Evolutionary conservation across 2,888 invertebrate species (phyloP).

Genomic region (Diploptera punctata): DNA sequence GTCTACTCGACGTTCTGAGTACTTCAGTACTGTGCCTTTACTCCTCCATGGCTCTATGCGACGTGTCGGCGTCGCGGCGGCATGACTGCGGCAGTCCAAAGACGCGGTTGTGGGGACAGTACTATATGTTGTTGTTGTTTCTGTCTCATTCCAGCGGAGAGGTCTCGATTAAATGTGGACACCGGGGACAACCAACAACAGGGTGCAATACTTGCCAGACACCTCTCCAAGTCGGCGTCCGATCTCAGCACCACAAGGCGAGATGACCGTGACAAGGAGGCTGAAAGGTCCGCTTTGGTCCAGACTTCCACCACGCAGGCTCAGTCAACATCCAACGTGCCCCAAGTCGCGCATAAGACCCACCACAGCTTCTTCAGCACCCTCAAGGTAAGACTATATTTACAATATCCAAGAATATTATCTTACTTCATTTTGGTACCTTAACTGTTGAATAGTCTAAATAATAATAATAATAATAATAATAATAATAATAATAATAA

Average conservation of each 20-base stretch:
- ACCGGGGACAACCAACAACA: conserved; percentile 24
- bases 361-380: conserved; percentile 85
- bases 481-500: too few relatives aligned
- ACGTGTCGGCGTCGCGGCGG: conserved; percentile 6
- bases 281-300: conserved; percentile 4
- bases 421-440: too few relatives aligned
- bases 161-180: conserved; percentile 47
- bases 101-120: neutral
- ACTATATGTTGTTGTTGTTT: conserved; percentile 19
- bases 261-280: conserved; percentile 29
- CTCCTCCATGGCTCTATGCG: too few relatives aligned
- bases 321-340: conserved; percentile 46
- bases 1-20: too few relatives aligned
- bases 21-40: too few relatives aligned
- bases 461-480: too few relatives aligned
- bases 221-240: conserved; percentile 82
- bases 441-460: too few relatives aligned
- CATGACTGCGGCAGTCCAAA: neutral
- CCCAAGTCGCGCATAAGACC: conserved; percentile 75
- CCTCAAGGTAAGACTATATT: conserved; percentile 73
- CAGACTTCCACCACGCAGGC: conserved; percentile 38
- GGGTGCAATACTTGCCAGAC: conserved; percentile 58
- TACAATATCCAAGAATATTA: too few relatives aligned
- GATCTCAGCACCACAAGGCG: conserved; percentile 64
- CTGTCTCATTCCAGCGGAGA: conserved; percentile 43